phyloP scores from a whole-genome alignment of 2,113 vertebrate species.

The Sigmodon hispidus region DNA sequence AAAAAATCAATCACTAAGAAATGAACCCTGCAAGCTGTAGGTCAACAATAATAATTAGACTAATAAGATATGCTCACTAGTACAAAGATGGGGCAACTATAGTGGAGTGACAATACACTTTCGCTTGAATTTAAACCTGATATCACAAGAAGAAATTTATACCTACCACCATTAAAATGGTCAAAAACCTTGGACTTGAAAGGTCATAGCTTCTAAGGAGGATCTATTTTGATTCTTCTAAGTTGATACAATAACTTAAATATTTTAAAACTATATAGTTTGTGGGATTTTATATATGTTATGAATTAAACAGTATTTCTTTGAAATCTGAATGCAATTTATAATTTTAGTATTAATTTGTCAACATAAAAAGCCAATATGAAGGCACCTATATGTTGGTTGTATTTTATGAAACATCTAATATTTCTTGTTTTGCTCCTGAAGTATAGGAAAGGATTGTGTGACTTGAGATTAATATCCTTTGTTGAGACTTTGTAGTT shows the following conservation, averaged over 20 bases:
- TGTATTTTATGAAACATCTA: neutral
- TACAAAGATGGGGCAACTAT: no score
- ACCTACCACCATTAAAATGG: neutral
- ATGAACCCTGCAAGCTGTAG: neutral
- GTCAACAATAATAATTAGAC: neutral
- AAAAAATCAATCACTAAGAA: neutral
- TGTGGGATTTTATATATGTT: neutral
- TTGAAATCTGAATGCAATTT: neutral
- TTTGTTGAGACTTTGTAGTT: neutral
- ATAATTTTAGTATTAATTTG: conserved; percentile 35
- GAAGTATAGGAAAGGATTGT: neutral
- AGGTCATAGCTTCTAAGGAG: no score
- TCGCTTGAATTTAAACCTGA: neutral
- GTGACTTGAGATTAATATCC: neutral
- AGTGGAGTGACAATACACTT: neutral
- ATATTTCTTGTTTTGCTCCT: neutral
- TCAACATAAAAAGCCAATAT: neutral
- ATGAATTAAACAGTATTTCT: neutral
- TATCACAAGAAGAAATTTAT: neutral
- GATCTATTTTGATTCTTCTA: neutral
- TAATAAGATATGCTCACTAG: neutral
- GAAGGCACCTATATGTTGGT: neutral
- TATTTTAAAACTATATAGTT: neutral
- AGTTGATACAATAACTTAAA: neutral
- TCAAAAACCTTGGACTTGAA: neutral